Base-by-base conservation (phyloP, 2,888 invertebrate genomes). In the Gortyna flavago region DNA sequence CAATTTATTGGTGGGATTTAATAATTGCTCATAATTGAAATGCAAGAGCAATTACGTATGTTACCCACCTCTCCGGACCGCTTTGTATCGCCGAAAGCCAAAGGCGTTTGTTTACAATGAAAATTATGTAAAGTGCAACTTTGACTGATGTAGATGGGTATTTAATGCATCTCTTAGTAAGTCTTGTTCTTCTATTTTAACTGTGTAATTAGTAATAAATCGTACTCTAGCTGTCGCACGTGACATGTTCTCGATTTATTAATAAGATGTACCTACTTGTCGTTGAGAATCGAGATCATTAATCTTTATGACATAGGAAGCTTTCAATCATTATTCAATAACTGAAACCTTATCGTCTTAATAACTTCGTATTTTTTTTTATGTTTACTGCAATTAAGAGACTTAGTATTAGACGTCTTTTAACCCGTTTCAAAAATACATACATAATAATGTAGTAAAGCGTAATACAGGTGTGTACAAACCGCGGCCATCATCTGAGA, bases 11-110 rank as follows among this genome's bases (percentile, higher is more conserved):
- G 86, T 87, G 86, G 89, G 88, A 91, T 91, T 91, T 90, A 90
- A 92, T 94, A 92, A 93, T 93, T 93, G 92, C 91, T 90, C 89
- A 86, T 92, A 94, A 94, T 94, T 94, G 93, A 93, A 93, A 92
- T 89, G 89, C 91, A 89, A 90, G 84, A 69, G 72, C 86, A 85
- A 85, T 87, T 86, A 87, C 88, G 89, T 89, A 90, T 79, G 84
- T 82, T 83, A 89, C 81, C 81, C 86, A 88, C 89, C 82, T 81
- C 80, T 86, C 75, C 77, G 79, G 64, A 80, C 83, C 81, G 88
- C 79, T 83, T 82, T 82, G 83, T 73, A 88, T 87, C 81, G 91
- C 93, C 91, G 90, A 91, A 92, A 92, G 92, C 90, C 70, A 79
- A 82, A 79, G 76, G 76, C 77, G 80, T 82, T 79, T 89, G 89